Evolutionary conservation across 64 coral and sea anemone genomes (phyloP).

Genomic region (Pocillopora damicornis): DNA sequence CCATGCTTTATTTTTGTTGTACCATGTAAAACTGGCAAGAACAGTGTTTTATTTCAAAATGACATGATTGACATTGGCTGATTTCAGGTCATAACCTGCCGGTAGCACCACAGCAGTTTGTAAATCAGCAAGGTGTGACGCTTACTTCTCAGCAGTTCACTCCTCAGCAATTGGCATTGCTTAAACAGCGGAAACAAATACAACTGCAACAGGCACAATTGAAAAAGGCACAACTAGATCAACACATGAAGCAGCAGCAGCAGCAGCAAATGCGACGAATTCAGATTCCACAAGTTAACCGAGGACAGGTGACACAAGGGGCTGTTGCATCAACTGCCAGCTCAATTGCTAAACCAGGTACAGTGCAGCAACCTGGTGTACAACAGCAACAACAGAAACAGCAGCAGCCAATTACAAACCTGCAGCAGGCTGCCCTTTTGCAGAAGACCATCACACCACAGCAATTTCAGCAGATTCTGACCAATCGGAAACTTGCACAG

Average conservation of each 20-base stretch:
- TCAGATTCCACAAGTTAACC: constrained; percentile 29
- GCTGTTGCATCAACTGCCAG: constrained; percentile 1
- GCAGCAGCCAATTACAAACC: constrained; percentile 21
- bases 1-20: background rate
- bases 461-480: constrained; percentile 52
- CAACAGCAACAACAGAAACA: constrained; percentile 26
- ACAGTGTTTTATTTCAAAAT: background rate
- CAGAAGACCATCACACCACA: constrained; percentile 32
- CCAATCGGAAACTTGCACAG: constrained; percentile 27
- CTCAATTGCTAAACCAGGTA: background rate
- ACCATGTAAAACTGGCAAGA: background rate
- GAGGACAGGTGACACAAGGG: constrained; percentile 26
- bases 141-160: constrained; percentile 52
- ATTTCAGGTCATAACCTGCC: constrained; percentile 64
- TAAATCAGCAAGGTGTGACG: constrained; percentile 1
- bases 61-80: background rate
- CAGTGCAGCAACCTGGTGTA: constrained; percentile 35
- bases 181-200: constrained; percentile 16
- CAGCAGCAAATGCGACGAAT: constrained; percentile 12
- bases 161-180: constrained; percentile 37
- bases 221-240: constrained; percentile 9
- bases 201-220: constrained; percentile 31
- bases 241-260: constrained; percentile 46
- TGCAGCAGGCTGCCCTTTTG: constrained; percentile 31
- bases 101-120: constrained; percentile 35